A percentile compares a stretch with the other conserved stretches of the same genome.
Conservation (phyloP, 1,140 invertebrate species). For the Aphaenogaster rudis region DNA sequence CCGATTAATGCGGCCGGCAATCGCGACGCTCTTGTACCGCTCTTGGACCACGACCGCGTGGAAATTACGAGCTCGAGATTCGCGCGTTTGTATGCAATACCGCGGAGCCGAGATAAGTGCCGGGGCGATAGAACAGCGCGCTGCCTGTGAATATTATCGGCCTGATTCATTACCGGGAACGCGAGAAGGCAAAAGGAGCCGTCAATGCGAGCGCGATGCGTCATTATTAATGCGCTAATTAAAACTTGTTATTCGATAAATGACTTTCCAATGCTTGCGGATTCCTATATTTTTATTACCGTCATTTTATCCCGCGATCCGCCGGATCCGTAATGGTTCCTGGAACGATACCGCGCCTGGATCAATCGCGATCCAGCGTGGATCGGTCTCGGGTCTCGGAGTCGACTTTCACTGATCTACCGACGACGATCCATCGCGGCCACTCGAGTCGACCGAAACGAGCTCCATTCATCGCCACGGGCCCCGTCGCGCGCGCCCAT, state of each 20-base stretch:
- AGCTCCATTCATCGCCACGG: conserved; percentile 72
- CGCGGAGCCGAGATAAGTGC: conserved; percentile 20
- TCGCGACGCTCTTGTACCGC: conserved; percentile 23
- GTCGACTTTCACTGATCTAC: conserved; percentile 81
- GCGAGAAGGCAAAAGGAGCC: not conserved
- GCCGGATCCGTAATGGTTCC: not conserved
- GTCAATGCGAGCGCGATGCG: not conserved
- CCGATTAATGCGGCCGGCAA: conserved; percentile 31
- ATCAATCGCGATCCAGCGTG: conserved; percentile 30
- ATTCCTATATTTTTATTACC: not conserved
- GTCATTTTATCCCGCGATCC: not conserved
- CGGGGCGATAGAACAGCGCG: not conserved
- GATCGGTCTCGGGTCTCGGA: conserved; percentile 31
- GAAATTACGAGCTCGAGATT: conserved; percentile 32
- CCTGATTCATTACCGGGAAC: not conserved
- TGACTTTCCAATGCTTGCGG: not conserved
- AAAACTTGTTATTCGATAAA: not conserved
- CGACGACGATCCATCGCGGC: conserved; percentile 51
- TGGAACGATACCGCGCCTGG: conserved; percentile 22
- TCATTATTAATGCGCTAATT: conserved; percentile 31
- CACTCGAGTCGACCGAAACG: conserved; percentile 62
- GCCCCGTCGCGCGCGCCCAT: conserved; percentile 37
- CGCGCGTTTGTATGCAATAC: not conserved
- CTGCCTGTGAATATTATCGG: conserved; percentile 8
- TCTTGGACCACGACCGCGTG: not conserved